Percentiles rank a stretch among this genome's conserved stretches.
These are phyloP conservation scores for Tribolium madens DNA, from an alignment of 1,140 invertebrate species.

Conservation along the genomic window DNA sequence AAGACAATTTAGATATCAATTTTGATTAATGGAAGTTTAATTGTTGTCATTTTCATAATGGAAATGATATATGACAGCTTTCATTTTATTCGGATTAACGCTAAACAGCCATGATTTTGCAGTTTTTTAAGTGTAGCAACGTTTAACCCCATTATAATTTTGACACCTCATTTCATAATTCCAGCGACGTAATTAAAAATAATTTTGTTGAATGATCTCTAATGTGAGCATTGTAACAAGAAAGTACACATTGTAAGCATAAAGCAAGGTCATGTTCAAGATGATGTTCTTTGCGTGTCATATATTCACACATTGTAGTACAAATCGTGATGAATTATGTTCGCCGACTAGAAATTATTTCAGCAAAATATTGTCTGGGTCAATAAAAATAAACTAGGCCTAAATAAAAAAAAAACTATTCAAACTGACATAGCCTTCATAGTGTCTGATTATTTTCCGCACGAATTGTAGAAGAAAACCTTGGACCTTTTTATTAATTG, in stretches of 20 bases:
- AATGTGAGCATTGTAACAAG: too few species aligned
- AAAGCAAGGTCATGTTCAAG: neutral
- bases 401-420: neutral
- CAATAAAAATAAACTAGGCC: neutral
- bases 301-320: neutral
- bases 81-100: neutral
- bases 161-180: neutral
- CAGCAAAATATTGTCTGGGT: neutral
- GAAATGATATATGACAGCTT: neutral
- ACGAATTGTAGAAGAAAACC: neutral
- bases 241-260: neutral
- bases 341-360: neutral
- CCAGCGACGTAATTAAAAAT: neutral
- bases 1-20: neutral
- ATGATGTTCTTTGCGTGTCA: neutral
- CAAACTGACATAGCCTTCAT: neutral
- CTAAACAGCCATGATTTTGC: neutral
- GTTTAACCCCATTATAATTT: neutral
- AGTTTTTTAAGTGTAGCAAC: neutral
- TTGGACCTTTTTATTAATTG: neutral
- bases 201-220: neutral
- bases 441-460: neutral
- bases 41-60: neutral
- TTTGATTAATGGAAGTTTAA: neutral
- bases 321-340: neutral